Evolutionary conservation across 2,113 vertebrate species (phyloP), one percentile per base, ranked within the genome.

Genomic region (Scalopus aquaticus): DNA sequence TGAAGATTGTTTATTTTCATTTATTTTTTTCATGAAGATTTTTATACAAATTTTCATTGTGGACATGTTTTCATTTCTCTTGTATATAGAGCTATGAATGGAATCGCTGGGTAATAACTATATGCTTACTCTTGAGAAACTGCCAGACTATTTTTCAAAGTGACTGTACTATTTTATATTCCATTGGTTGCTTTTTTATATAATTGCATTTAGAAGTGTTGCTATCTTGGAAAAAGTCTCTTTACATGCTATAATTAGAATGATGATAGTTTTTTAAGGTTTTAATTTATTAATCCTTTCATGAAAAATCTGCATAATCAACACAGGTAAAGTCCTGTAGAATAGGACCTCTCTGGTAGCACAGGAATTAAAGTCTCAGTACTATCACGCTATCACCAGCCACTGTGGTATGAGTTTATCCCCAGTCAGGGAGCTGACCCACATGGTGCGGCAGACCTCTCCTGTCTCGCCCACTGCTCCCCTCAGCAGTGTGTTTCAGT

Each of bases 221-320:
- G 32, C n/a, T 70, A 16, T 92, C 32, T 94, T 96, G 80, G 42
- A 72, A 73, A 90, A 91, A n/a, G 5, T 26, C 49, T 3, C 13
- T 95, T 92, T 30, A 37, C 11, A 19, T n/a, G 67, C 11, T 92
- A 73, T 77, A 58, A 32, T 67, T 91, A 62, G 46, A 91, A 79
- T 78, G 42, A 73, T 94, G 20, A 46, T 78, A 60, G 16, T 76
- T 96, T 92, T 93, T 54, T 20, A 51, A 51, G 49, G 51, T 54
- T 20, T 17, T 54, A 54, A 54, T 54, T 54, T 54, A 54, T 54
- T 54, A 54, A 54, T 54, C 51, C 17, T 54, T 54, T 54, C 51
- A 20, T 54, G 51, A 54, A 54, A 17, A 20, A 54, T 54, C 51
- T 54, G 51, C 51, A 54, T 20, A 54, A 4, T 54, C 51, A 54